Base-by-base conservation (phyloP, 2,888 invertebrate genomes). In the Pheosia tremula region DNA sequence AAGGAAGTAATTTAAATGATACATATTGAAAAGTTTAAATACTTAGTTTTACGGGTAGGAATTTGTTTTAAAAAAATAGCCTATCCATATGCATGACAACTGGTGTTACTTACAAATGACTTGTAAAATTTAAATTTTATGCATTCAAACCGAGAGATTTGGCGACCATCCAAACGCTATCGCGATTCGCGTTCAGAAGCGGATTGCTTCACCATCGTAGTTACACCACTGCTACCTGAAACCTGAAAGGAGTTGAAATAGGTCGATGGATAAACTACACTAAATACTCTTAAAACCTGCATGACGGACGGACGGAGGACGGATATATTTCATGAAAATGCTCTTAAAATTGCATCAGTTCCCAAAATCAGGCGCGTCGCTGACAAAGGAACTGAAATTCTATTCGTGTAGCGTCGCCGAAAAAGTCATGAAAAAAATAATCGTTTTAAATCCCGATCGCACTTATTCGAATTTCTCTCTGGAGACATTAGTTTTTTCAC, bases 351-450 rank as follows among this genome's bases (percentile, higher is more conserved):
- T 72, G 76, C 76, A 78, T 73, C 72, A 67, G 62, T 67, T 72
- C 56, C 69, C 66, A 65, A 67, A 71, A 66, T 69, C 67, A 63
- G 61, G 64, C 62, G 67, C 66, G 58, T 59, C 61, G 66, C 67
- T 74, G 75, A 69, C 71, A 68, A 70, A 67, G 63, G 64, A 70
- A 77, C 67, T 65, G 63, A 68, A 75, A 75, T 76, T 74, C 68
- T 72, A 72, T 75, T 76, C 65, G 63, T 73, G 66, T 74, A 61
- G 69, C 60, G 62, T 63, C 49, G 58, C 69, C 72, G 76, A 71
- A 80, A 78, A 82, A 78, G 78, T 75, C 76, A 78, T 73, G 70
- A 74, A 81, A 80, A 77, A 72, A 69, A 71, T 60, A 74, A 71
- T 72, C 71, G n/a, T n/a, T n/a, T n/a, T n/a, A n/a, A n/a, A n/a